Evolutionary conservation across 2,113 vertebrate genomes (phyloP), one percentile per base, ranked within the genome.

Genomic region (Python bivittatus): DNA sequence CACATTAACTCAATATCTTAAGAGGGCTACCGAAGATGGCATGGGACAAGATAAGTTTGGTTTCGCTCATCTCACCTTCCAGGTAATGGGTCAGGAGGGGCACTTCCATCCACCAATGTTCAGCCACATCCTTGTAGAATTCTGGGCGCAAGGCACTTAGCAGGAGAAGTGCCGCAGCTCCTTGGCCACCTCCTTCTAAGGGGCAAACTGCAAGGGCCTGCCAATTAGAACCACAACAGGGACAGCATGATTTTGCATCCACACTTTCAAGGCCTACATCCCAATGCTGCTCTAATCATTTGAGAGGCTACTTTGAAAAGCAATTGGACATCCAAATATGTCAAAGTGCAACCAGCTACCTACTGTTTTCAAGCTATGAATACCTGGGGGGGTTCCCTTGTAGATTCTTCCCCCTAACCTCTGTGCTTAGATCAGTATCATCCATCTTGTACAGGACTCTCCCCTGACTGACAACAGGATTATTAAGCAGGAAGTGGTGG

Each of bases 61-160:
- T 33, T 56, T 87, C 15, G 7, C n/a, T 87, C 6, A 0, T 17
- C 85, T 93, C 68, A 93, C 92, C 92, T 60, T 83, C 85, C 85
- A 91, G 89, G 20, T 84, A 60, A 0, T 87, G 85, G 23, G 83
- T 54, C n/a, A 91, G 3, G n/a, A 17, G 29, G 3, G 92, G 89
- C n/a, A 93, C 17, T 23, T 88, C 85, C 54, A 91, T 86, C 92
- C 92, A 54, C 92, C 92, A 91, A 10, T 84, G 64, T n/a, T 61
- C 54, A 1, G 84, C 92, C n/a, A 84, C 42, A 0, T 60, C 64
- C 13, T 33, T 60, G 53, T 61, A 91, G 29, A 88, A 2, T 25
- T 93, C 89, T 1, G 89, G 85, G 22, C 64, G 89, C 23, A 93
- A 53, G 10, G 64, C 89, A 6, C 83, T 52, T 2, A 91, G 85